Base-by-base conservation (phyloP, 2,113 vertebrate species). In the Phylloscopus whistleri region DNA sequence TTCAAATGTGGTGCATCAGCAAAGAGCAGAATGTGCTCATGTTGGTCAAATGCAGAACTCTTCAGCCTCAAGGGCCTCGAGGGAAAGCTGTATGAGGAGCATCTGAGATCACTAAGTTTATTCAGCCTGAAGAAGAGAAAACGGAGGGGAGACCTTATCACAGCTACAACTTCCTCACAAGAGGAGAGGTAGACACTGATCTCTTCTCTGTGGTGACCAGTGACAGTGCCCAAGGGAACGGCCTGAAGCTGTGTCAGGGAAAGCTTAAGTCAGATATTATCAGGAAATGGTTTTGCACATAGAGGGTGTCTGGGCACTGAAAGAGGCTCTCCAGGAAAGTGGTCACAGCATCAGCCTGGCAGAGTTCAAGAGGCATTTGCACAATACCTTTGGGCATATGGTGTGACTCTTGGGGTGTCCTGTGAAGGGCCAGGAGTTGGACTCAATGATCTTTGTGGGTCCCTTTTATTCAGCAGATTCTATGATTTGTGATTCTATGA, bases 1-100 rank as follows among this genome's bases (percentile, higher is more conserved):
- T 66, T 93, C 16, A 79, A 59, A 70, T 80, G 70, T n/a, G 59
- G 44, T 43, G 11, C 23, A 82, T 63, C 58, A 86, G 33, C 51
- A 74, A 88, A 86, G 64, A 66, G 21, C 23, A 80, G 30, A 83
- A 73, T 27, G 28, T 22, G n/a, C 17, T 35, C 12, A 13, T 49
- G 8, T 37, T 78, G 22, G 46, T 79, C 43, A 80, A 78, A 78
- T n/a, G 28, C 9, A 84, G 53, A 88, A 41, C 49, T 46, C 5
- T 46, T 94, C 49, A 75, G 13, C 13, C 37, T 41, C n/a, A 48
- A 53, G 48, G 28, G 11, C 11, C 28, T 53, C 39, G 62, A 53
- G 21, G 6, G 35, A 21, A 76, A 69, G 26, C 16, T 0, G 0
- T 19, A 8, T 20, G 19, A 59, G 37, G 10, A 59, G 7, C 2